phyloP scores from a whole-genome alignment of 2,888 invertebrate species.

The Sarcophaga variegata region DNA sequence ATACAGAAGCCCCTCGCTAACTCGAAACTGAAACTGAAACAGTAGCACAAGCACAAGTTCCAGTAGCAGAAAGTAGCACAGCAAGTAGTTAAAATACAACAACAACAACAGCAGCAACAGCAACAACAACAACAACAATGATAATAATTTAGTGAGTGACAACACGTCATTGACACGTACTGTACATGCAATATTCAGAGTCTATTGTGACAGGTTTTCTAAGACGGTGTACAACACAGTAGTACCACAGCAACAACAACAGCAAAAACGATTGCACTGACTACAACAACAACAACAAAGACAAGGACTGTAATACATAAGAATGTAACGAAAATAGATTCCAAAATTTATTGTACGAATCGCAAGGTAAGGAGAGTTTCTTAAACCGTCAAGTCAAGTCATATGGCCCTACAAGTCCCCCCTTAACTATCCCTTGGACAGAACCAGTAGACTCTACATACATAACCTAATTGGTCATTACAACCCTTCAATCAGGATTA shows the following conservation, averaged over 20 bases:
- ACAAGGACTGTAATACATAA: background rate
- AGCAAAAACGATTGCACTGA: background rate
- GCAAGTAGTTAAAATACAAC: background rate
- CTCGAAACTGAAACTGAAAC: background rate
- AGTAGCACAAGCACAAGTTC: constrained; percentile 7
- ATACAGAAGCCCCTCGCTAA: background rate
- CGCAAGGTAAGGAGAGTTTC: no score
- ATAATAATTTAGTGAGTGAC: constrained; percentile 64
- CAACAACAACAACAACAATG: constrained; percentile 23
- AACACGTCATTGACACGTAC: constrained; percentile 63
- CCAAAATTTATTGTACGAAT: no score
- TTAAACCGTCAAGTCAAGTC: no score
- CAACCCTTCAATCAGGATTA: no score
- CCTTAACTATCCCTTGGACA: no score
- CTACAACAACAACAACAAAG: background rate
- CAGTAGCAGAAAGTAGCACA: background rate
- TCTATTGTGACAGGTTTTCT: constrained; percentile 48
- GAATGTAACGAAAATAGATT: no score
- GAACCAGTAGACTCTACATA: no score
- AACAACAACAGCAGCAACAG: background rate
- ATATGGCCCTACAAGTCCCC: no score
- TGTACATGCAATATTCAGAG: constrained; percentile 24
- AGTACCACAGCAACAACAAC: constrained; percentile 10
- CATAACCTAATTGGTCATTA: no score
- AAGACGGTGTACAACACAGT: background rate